Evolutionary conservation across 2,888 invertebrate genomes (phyloP), one percentile per base, ranked within the genome.

Genomic region (Chorisops tibialis): DNA sequence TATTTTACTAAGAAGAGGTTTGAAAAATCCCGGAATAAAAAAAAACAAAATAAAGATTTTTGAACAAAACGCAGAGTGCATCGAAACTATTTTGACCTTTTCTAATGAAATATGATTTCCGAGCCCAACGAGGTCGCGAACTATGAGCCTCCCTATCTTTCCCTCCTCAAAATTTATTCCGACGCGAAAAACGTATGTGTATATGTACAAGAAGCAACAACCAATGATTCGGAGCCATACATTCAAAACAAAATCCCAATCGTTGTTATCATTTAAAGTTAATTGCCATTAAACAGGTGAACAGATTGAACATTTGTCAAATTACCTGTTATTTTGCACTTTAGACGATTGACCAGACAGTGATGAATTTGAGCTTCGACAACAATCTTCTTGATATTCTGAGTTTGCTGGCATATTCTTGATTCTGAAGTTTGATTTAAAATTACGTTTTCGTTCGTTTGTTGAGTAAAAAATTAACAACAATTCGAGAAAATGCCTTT

Each of bases 261-360:
- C 30, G 30, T 9, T 1, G 9, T 30, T 11, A 41, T 16, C n/a
- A 16, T 41, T 16, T 16, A n/a, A 41, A 41, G 16, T 2, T 41
- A 41, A n/a, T n/a, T n/a, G n/a, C n/a, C 6, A 41, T n/a, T 16
- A 3, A 4, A 16, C n/a, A 41, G 16, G 16, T 41, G 41, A 41
- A 41, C 14, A 41, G 16, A 41, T 16, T 16, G n/a, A 16, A 11
- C n/a, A 41, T 11, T 41, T 41, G 14, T 16, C n/a, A n/a, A 56
- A 56, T 56, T 56, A 56, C 54, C 54, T 56, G 54, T 56, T 56
- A 22, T 56, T 56, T 38, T 56, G 54, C 43, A 56, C 43, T 56
- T 56, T 56, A 56, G 54, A 56, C 43, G 54, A 56, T 16, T 56
- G 41, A 41, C 18, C 54, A 24, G 54, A 56, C 43, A 56, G 30